Percentiles rank a stretch among this genome's conserved stretches.
phyloP scores from a whole-genome alignment of 2,113 vertebrate genomes.

The zebrafish (Danio rerio) region DNA sequence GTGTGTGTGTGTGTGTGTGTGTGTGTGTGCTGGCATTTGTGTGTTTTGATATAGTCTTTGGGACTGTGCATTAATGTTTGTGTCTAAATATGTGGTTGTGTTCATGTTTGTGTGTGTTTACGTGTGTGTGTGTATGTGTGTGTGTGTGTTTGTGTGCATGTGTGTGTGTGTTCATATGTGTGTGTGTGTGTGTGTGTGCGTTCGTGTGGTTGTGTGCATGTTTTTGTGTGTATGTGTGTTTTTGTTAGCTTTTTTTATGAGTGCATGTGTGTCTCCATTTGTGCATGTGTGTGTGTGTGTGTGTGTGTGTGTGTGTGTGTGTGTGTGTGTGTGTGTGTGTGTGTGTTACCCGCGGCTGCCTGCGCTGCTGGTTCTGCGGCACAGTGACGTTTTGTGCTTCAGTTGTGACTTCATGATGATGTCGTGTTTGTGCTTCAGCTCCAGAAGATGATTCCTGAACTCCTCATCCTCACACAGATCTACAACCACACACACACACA shows the following conservation, averaged over 20 bases:
- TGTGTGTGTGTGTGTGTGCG: conserved; percentile 22
- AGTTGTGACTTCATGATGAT: conserved; percentile 98
- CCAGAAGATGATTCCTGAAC: conserved; percentile 89
- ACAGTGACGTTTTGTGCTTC: conserved; percentile 95
- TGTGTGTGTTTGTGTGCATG: not conserved
- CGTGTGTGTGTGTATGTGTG: not conserved
- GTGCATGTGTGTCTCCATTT: not conserved
- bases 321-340: conserved; percentile 36
- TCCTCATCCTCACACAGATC: conserved; percentile 97
- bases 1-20: not conserved
- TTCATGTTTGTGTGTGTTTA: conserved; percentile 21
- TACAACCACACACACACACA: conserved; percentile 57
- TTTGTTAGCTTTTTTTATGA: no score
- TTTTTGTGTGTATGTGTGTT: conserved; percentile 20
- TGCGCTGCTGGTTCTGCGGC: conserved; percentile 90
- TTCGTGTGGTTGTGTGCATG: not conserved
- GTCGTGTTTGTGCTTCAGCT: conserved; percentile 96
- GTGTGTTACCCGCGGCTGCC: conserved; percentile 89
- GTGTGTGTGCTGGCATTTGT: not conserved
- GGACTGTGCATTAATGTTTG: not conserved
- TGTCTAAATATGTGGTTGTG: not conserved
- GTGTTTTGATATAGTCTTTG: not conserved
- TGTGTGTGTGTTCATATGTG: conserved; percentile 27
- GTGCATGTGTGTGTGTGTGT: not conserved
- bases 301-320: conserved; percentile 35